These are phyloP conservation scores for Heliconius hewitsoni DNA, from an alignment of 1,140 invertebrate species.

Conservation along the genomic window DNA sequence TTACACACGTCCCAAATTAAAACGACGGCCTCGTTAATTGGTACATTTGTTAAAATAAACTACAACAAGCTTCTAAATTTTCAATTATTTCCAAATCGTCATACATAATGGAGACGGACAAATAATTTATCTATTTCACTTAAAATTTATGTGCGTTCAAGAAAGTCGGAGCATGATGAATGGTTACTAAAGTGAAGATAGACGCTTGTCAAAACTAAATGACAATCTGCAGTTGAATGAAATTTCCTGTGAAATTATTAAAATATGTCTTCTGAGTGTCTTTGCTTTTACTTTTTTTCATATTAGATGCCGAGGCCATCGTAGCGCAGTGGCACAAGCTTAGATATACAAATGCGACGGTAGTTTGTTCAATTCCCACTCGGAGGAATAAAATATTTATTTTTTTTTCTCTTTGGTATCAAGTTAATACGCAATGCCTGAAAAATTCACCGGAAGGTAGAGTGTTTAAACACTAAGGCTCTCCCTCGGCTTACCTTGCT, in stretches of 20 bases:
- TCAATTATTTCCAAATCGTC: slow-evolving; percentile 12
- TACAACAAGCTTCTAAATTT: slow-evolving; percentile 2
- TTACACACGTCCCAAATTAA: too few species aligned
- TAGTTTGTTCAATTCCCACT: too few species aligned
- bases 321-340: too few species aligned
- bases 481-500: too few species aligned
- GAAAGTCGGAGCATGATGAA: background rate
- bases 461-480: too few species aligned
- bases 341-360: too few species aligned
- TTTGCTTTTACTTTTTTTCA: background rate
- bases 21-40: background rate
- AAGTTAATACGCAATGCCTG: too few species aligned
- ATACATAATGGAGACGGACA: background rate
- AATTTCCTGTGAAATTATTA: slow-evolving; percentile 1
- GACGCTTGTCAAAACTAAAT: slow-evolving; percentile 11
- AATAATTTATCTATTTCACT: slow-evolving; percentile 12
- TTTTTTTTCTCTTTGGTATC: too few species aligned
- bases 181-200: slow-evolving; percentile 2
- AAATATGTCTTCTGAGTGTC: background rate
- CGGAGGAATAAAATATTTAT: too few species aligned
- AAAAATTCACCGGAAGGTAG: too few species aligned
- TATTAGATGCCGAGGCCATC: too few species aligned
- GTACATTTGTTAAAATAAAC: slow-evolving; percentile 11
- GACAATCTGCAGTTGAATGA: slow-evolving; percentile 8
- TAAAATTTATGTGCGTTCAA: slow-evolving; percentile 1